Percentiles rank a stretch among this genome's conserved stretches.
Evolutionary conservation across 2,113 vertebrate genomes (phyloP).

Genomic region (Scortum barcoo): DNA sequence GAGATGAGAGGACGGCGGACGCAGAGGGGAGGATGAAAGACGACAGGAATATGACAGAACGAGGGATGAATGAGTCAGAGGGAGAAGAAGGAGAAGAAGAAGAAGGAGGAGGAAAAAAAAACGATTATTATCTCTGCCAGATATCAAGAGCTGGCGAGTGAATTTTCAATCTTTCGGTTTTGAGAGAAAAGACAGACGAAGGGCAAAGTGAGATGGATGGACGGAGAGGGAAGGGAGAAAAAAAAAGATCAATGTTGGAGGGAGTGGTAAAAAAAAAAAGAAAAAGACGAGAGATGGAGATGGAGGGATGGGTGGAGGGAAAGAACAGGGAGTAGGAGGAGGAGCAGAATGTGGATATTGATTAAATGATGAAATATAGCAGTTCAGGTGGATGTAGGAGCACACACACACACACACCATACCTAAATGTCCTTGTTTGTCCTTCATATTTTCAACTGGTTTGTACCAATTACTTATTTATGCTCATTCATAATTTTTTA

Average conservation of each 20-base stretch:
- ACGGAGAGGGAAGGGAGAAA: background rate
- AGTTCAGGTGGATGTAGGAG: slow-evolving; percentile 32
- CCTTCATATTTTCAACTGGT: slow-evolving; percentile 12
- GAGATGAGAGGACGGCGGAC: background rate
- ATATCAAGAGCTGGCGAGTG: slow-evolving; percentile 26
- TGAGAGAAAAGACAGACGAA: slow-evolving; percentile 27
- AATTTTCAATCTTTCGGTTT: slow-evolving; percentile 49
- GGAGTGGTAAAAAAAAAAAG: slow-evolving; percentile 6
- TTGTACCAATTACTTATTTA: slow-evolving; percentile 29
- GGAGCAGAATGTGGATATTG: slow-evolving; percentile 50
- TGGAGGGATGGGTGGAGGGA: slow-evolving; percentile 17
- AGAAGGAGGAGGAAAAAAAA: slow-evolving; percentile 18
- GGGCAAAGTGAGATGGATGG: slow-evolving; percentile 56
- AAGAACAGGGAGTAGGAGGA: slow-evolving; percentile 19
- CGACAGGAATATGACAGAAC: slow-evolving; percentile 43
- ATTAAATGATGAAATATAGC: slow-evolving; percentile 61
- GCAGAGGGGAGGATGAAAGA: slow-evolving; percentile 36
- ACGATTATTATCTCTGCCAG: slow-evolving; percentile 29
- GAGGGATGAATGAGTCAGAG: slow-evolving; percentile 18
- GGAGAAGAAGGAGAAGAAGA: background rate
- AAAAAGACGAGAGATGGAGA: slow-evolving; percentile 6
- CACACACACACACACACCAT: background rate
- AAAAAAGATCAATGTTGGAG: slow-evolving; percentile 36
- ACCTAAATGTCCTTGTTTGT: slow-evolving; percentile 19
- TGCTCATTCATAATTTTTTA: background rate